Percentiles rank a stretch among this genome's conserved stretches.
These are phyloP conservation scores for Eugnorisma glareosa DNA, from an alignment of 2,888 invertebrate genomes.

Conservation along the genomic window DNA sequence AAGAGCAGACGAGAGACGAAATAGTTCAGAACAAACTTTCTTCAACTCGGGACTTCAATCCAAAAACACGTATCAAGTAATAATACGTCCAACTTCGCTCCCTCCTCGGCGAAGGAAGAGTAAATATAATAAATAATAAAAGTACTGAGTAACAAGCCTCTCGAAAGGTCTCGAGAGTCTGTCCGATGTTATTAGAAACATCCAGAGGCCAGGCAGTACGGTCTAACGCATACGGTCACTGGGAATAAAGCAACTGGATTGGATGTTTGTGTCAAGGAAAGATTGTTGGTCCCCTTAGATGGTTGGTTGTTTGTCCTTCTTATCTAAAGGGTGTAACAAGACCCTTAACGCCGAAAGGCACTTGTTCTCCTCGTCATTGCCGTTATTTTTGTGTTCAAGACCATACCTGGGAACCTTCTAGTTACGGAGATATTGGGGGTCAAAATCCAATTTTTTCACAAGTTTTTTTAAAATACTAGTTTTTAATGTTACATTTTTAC, in stretches of 20 bases:
- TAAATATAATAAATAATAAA: constrained; percentile 55
- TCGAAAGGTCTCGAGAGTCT: constrained; percentile 42
- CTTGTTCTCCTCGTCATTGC: too few relatives aligned
- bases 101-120: constrained; percentile 5
- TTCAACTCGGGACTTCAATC: constrained; percentile 4
- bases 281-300: too few relatives aligned
- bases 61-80: constrained; percentile 25
- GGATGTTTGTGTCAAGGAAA: not conserved
- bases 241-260: constrained; percentile 1
- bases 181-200: constrained; percentile 47
- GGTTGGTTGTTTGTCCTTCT: too few relatives aligned
- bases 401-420: too few relatives aligned
- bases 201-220: constrained; percentile 32
- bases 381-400: too few relatives aligned
- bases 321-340: too few relatives aligned
- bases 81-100: constrained; percentile 24
- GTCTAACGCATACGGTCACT: constrained; percentile 3
- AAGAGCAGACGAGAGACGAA: constrained; percentile 32
- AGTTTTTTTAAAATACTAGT: too few relatives aligned
- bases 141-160: constrained; percentile 33
- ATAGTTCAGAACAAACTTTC: constrained; percentile 43
- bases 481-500: too few relatives aligned
- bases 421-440: too few relatives aligned
- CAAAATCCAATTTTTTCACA: too few relatives aligned
- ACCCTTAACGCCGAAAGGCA: too few relatives aligned